Base-by-base conservation (phyloP, 1,140 invertebrate genomes). In the Drosophila sucinea region DNA sequence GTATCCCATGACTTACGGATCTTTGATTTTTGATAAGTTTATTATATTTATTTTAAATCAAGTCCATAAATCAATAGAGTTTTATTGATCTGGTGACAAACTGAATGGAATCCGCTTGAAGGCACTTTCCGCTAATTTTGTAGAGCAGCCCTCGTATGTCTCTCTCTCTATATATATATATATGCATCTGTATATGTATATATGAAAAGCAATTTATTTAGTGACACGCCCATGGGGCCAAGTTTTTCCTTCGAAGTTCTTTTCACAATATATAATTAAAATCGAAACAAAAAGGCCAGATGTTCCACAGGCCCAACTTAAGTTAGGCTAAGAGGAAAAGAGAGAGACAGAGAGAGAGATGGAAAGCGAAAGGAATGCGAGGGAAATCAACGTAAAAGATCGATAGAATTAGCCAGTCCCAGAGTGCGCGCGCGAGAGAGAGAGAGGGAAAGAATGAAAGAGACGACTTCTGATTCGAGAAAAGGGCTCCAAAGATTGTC, bases 211-310 rank as follows among this genome's bases (percentile, higher is more conserved):
- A 89, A 89, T 89, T 89, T 89, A 89, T 89, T 89, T 89, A 89
- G 84, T 75, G 84, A 76, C 84, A 89, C 84, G 84, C 84, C 84
- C 85, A 80, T 51, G 44, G 44, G 44, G 81, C 80, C 77, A 89
- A 89, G 84, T 77, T 89, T 90, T 89, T 89, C 67, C 71, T 78
- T 66, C 78, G 67, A 79, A 83, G 67, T 89, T 77, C 44, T 51
- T 51, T 85, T 89, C 84, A 81, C 84, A 89, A 89, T 89, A 89
- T 89, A 89, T 89, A 89, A 89, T 89, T 89, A 89, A 89, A 89
- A 89, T 89, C 85, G 30, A 58, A 58, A 58, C 7, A 74, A 81
- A 75, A 90, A 89, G 71, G 71, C 85, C 84, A 89, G 84, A 89
- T 89, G 84, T 80, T 74, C 70, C 70, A 64, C 35, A 57, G 40